These are phyloP conservation scores for Dicrurus megarhynchus DNA, from an alignment of 2,113 vertebrate species.

Conservation along the genomic window DNA sequence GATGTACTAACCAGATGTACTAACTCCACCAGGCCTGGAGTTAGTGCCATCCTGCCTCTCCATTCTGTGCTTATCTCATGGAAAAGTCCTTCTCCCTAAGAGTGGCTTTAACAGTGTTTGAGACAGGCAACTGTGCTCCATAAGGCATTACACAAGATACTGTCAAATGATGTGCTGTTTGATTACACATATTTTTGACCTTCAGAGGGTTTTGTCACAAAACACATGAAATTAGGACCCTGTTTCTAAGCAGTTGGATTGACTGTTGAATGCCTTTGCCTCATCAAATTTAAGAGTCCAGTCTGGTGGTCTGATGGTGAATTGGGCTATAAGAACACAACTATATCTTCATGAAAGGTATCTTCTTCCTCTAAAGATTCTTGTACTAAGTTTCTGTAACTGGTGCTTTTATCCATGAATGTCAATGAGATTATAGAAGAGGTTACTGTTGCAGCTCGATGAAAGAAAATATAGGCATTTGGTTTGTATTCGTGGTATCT, in stretches of 20 bases:
- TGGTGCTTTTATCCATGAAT: neutral
- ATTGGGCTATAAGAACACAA: neutral
- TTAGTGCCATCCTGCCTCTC: neutral
- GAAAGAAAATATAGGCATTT: neutral
- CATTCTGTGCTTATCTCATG: too few species aligned
- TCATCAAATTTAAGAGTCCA: neutral
- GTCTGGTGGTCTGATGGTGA: neutral
- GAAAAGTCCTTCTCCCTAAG: neutral
- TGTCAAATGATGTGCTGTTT: neutral
- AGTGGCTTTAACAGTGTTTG: neutral
- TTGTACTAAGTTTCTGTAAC: neutral
- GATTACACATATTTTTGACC: neutral
- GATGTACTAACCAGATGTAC: too few species aligned
- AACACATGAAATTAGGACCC: neutral
- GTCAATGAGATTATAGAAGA: neutral
- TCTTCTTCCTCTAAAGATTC: neutral
- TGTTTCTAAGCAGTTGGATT: accelerated
- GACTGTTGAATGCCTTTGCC: neutral
- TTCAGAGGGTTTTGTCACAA: neutral
- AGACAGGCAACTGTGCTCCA: neutral
- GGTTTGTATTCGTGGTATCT: neutral
- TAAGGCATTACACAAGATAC: too few species aligned
- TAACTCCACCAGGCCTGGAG: neutral
- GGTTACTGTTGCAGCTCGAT: neutral
- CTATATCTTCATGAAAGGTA: neutral